These are phyloP conservation scores for Triops cancriformis DNA, from an alignment of 1,140 invertebrate species.

Conservation along the genomic window DNA sequence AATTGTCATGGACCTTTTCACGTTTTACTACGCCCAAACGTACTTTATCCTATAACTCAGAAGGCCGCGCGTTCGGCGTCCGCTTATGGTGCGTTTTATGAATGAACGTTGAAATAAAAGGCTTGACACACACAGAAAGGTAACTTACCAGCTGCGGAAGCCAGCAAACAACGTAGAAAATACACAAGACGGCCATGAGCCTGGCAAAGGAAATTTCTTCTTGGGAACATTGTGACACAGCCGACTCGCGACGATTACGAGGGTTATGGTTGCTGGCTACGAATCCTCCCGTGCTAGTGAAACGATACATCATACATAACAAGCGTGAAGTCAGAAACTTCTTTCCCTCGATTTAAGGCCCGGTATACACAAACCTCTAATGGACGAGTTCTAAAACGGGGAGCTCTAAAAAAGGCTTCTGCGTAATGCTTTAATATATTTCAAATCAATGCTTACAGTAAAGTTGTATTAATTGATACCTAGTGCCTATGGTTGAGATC, in stretches of 20 bases:
- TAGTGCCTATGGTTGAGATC: no score
- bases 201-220: slow-evolving; percentile 75
- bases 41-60: not conserved
- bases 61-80: not conserved
- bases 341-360: no score
- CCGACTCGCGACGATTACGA: slow-evolving; percentile 8
- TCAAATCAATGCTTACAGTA: no score
- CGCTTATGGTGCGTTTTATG: not conserved
- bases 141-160: slow-evolving; percentile 70
- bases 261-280: slow-evolving; percentile 2
- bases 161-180: slow-evolving; percentile 75
- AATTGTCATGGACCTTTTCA: not conserved
- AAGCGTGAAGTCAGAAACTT: not conserved
- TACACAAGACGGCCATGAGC: slow-evolving; percentile 69
- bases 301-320: not conserved
- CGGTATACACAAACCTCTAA: no score
- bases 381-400: no score
- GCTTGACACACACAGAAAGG: not conserved
- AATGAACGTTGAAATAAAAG: not conserved
- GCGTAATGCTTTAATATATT: no score
- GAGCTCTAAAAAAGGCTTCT: no score
- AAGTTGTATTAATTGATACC: no score
- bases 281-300: slow-evolving; percentile 28
- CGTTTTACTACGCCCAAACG: not conserved
- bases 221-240: slow-evolving; percentile 37